phyloP scores from a whole-genome alignment of 2,888 invertebrate genomes.

The Spilarctia lutea region DNA sequence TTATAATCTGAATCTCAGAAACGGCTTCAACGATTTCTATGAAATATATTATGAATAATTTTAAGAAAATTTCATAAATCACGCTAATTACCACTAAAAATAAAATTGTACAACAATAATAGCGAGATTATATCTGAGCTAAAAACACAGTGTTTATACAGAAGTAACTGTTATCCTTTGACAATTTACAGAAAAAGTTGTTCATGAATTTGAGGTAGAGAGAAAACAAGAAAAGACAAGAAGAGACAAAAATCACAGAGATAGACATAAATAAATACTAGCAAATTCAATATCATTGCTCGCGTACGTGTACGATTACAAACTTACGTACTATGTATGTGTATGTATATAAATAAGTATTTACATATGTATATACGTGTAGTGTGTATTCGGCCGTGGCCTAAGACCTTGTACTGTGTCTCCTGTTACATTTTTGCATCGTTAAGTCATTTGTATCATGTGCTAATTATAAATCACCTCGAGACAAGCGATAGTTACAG shows the following conservation, averaged over 20 bases:
- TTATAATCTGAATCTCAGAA: too few species aligned
- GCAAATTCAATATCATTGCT: not conserved
- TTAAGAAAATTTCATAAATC: too few species aligned
- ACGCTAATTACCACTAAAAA: too few species aligned
- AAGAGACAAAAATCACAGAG: not conserved
- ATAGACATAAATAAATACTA: not conserved
- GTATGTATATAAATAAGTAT: not conserved
- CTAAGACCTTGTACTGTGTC: constrained; percentile 43
- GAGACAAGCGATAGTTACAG: not conserved
- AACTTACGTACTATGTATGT: not conserved
- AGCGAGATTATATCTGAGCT: too few species aligned
- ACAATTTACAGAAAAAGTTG: not conserved
- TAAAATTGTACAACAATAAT: too few species aligned
- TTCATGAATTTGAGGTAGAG: too few species aligned
- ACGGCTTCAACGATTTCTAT: too few species aligned
- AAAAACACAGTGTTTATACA: not conserved
- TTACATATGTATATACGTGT: constrained; percentile 10
- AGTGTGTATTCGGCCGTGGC: constrained; percentile 16
- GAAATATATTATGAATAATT: too few species aligned
- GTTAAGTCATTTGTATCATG: constrained; percentile 37
- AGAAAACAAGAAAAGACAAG: too few species aligned
- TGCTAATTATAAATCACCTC: constrained; percentile 9
- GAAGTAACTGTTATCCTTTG: not conserved
- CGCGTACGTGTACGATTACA: constrained; percentile 6
- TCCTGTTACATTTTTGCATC: constrained; percentile 47